Conservation (phyloP, 1,140 invertebrate species). For the Nasonia vitripennis region DNA sequence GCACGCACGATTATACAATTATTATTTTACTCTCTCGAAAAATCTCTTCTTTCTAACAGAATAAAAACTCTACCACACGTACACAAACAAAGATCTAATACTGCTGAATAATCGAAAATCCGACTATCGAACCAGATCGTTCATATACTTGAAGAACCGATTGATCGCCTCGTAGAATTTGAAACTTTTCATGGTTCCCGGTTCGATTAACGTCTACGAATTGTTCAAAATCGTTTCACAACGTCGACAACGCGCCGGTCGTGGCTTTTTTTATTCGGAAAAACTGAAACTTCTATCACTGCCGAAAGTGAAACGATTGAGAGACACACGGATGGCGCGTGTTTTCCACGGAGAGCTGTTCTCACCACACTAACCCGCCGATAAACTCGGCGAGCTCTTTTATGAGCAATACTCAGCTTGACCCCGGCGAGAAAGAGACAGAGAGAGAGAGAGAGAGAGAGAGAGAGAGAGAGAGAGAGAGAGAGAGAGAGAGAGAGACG, state of each 20-base stretch:
- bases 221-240: neutral
- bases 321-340: neutral
- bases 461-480: neutral
- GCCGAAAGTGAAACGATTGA: neutral
- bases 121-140: neutral
- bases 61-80: too few relatives aligned
- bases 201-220: neutral
- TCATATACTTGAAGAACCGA: slow-evolving; percentile 37
- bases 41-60: neutral
- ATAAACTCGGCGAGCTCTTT: slow-evolving; percentile 20
- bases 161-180: slow-evolving; percentile 44
- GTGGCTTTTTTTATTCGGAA: neutral
- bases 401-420: slow-evolving; percentile 1
- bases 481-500: neutral
- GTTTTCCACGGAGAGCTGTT: neutral
- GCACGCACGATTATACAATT: neutral
- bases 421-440: slow-evolving; percentile 5
- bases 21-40: neutral
- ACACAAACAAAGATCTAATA: neutral
- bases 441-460: neutral
- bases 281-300: neutral
- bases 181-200: slow-evolving; percentile 29
- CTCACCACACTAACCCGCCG: slow-evolving; percentile 4
- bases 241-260: neutral
- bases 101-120: neutral